Evolutionary conservation across 2,888 invertebrate species (phyloP), one percentile per base, ranked within the genome.

Genomic region (Ariolimax columbianus): DNA sequence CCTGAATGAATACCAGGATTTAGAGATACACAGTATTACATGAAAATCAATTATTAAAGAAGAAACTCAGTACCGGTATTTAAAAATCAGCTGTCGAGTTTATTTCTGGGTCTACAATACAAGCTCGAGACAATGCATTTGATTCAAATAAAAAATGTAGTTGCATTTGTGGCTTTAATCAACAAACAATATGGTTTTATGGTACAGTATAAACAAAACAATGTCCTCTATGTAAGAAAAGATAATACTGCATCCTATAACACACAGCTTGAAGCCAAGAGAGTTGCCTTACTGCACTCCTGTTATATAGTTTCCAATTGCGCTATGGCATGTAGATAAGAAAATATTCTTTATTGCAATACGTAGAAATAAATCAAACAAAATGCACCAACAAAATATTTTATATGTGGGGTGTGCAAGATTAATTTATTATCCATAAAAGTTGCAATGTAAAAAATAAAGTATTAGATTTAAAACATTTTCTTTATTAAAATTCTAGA

Each of bases 141-240:
- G 9, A 59, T 17, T 23, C 59, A 59, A 59, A 23, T 59, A 11
- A 59, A 26, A 59, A 3, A 63, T 55, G 11, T 30, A 63, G 23
- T 40, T 72, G 40, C 43, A 73, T 73, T 73, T 73, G 43, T 73
- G 43, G 26, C 14, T 40, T 40, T 73, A 40, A 43, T 40, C 73
- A 73, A 73, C 40, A 73, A 0, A 55, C 11, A 70, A 68, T 30
- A 68, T 68, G 72, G 38, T 38, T 40, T 26, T 40, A 73, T 73
- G 43, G n/a, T 73, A 73, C 40, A 40, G n/a, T 73, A 26, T 43
- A 36, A 68, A 3, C 3, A 68, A 4, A 23, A n/a, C 66, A 66
- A 1, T 33, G 11, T 17, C 33, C 19, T 66, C 33, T 11, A 2
- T 33, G 17, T 17, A 66, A 66, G 1, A 23, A 66, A 66, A 66